Evolutionary conservation across 2,888 invertebrate genomes (phyloP).

Genomic region (Hipparchia semele): DNA sequence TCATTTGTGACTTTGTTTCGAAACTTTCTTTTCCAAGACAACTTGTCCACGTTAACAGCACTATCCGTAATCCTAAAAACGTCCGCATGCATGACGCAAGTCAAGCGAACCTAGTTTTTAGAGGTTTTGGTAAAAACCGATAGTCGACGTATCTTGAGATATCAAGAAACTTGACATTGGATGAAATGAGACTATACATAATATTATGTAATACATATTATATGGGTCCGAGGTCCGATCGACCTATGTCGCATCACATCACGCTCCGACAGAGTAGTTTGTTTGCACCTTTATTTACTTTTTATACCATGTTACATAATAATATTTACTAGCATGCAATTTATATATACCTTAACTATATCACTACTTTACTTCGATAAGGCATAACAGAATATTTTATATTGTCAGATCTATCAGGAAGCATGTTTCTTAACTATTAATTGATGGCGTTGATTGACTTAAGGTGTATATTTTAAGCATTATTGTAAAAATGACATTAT

Average conservation of each 20-base stretch:
- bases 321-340: constrained; percentile 65
- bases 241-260: background rate
- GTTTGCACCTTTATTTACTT: background rate
- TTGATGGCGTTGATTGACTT: constrained; percentile 73
- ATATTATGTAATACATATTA: background rate
- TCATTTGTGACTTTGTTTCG: no score
- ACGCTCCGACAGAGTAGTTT: background rate
- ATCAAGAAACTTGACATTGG: no score
- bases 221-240: background rate
- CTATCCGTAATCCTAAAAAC: no score
- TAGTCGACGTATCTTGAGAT: no score
- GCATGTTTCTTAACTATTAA: constrained; percentile 78
- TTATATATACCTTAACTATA: constrained; percentile 68
- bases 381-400: constrained; percentile 76
- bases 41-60: no score
- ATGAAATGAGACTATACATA: no score
- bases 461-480: constrained; percentile 30
- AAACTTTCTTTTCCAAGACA: no score
- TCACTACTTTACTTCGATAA: constrained; percentile 77
- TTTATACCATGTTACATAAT: constrained; percentile 20
- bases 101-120: no score
- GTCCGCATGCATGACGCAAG: no score
- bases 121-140: no score
- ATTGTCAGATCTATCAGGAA: constrained; percentile 83
- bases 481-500: constrained; percentile 10